Evolutionary conservation across 2,113 vertebrate genomes (phyloP), one percentile per base, ranked within the genome.

Genomic region (Solenodon paradoxus): DNA sequence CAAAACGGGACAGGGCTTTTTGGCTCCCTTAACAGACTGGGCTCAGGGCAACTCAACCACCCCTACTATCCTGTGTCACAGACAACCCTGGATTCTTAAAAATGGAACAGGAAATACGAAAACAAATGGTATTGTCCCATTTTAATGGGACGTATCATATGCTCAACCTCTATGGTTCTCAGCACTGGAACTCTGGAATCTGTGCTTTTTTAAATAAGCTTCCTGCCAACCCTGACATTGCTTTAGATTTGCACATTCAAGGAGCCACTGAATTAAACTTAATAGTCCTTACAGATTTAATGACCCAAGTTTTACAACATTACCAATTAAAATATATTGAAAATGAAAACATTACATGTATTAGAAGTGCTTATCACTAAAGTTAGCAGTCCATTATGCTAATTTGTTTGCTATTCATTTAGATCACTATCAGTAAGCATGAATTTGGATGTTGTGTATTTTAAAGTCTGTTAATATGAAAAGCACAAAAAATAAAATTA

Each of bases 391-490:
- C 7, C 51, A 57, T 32, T 53, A 20, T 0, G 47, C 38, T 75
- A 15, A n/a, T n/a, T n/a, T 47, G 71, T n/a, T 90, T 78, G 24
- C n/a, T 51, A 85, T 0, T 22, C 8, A 75, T 63, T 93, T 80
- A 77, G 2, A 49, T 20, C 84, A 59, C 20, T 35, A 68, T 63
- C 61, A 64, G 71, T 49, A 78, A 61, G 26, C 61, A 85, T 69
- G 19, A 80, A 92, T 75, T 68, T 47, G 24, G 64, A 53, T 66
- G 8, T 45, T n/a, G 17, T 80, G 2, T 45, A 93, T 55, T 80
- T 95, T 93, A 74, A 68, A 91, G 84, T 93, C 12, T 91, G 26
- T 32, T 79, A 78, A 51, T 40, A 91, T 2, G 57, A 79, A 78
- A 78, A 47, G 53, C 7, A 84, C 19, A 30, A 59, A 61, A 20